These are phyloP conservation scores for Odiellus spinosus DNA, from an alignment of 2,888 invertebrate genomes.

Conservation along the genomic window DNA sequence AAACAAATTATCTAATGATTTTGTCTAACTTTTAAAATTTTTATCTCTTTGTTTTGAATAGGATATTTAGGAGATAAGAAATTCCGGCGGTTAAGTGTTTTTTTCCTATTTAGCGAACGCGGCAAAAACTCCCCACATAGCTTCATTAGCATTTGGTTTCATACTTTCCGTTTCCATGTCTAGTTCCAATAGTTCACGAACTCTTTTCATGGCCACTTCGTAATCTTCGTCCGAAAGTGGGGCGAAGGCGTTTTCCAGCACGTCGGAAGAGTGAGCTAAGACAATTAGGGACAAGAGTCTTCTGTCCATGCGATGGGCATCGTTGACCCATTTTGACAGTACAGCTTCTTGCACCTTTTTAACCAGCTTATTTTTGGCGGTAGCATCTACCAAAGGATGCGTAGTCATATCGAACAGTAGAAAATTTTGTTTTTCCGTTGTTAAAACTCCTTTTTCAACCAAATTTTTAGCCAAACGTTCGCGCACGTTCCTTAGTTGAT, in stretches of 20 bases:
- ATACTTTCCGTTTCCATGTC: constrained; percentile 92
- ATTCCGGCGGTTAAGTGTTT: no score
- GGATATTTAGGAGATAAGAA: no score
- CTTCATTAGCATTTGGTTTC: constrained; percentile 76
- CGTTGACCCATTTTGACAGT: constrained; percentile 87
- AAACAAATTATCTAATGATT: no score
- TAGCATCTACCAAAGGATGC: constrained; percentile 90
- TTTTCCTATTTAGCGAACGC: constrained; percentile 95
- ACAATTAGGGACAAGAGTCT: constrained; percentile 82
- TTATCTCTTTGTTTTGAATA: no score
- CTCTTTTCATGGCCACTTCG: constrained; percentile 93
- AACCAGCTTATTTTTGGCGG: constrained; percentile 85
- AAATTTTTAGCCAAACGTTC: constrained; percentile 98
- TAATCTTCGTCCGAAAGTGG: constrained; percentile 87
- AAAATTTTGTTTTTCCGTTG: constrained; percentile 99
- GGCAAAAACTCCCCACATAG: constrained; percentile 98
- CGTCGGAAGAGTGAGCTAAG: constrained; percentile 94
- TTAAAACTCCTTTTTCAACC: constrained; percentile 96
- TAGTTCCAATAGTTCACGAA: constrained; percentile 83
- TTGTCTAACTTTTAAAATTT: no score
- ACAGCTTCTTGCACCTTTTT: constrained; percentile 98
- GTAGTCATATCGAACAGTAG: constrained; percentile 99
- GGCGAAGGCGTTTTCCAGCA: constrained; percentile 97
- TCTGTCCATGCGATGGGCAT: constrained; percentile 93
- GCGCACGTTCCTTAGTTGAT: constrained; percentile 95